phyloP scores from a whole-genome alignment of 2,113 vertebrate species.

The Periophthalmodon schlosseri region DNA sequence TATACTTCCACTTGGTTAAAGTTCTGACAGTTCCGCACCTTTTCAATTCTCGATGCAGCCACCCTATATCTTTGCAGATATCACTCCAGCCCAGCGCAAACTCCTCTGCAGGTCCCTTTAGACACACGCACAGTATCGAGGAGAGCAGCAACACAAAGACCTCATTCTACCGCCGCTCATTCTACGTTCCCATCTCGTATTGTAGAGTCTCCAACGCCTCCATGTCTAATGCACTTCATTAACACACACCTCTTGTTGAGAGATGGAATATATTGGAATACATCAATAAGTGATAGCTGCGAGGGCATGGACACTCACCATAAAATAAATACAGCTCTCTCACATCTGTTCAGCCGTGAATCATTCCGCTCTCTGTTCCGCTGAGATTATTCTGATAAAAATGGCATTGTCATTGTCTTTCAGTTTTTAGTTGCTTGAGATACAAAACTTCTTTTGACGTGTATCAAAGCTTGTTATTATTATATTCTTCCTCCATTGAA shows the following conservation, averaged over 20 bases:
- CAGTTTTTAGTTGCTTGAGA: conserved; percentile 22
- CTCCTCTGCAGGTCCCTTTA: conserved; percentile 18
- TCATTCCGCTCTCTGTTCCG: conserved; percentile 25
- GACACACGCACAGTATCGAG: conserved; percentile 38
- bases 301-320: conserved; percentile 1
- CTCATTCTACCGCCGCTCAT: conserved; percentile 13
- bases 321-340: conserved; percentile 27
- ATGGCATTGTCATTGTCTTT: conserved; percentile 34
- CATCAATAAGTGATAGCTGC: conserved; percentile 14
- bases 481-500: conserved; percentile 4
- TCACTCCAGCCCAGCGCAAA: background rate
- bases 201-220: background rate
- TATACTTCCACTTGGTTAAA: background rate
- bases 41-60: background rate
- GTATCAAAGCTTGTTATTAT: conserved; percentile 17
- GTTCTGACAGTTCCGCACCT: background rate
- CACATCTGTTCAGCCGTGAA: conserved; percentile 18
- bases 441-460: conserved; percentile 35
- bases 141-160: conserved; percentile 27
- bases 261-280: conserved; percentile 25
- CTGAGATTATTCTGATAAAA: conserved; percentile 15
- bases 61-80: background rate
- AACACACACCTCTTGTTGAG: conserved; percentile 27
- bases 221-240: conserved; percentile 48
- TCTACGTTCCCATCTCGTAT: conserved; percentile 19